These are phyloP conservation scores for Cantharis nigra DNA, from an alignment of 2,888 invertebrate genomes.

Conservation along the genomic window DNA sequence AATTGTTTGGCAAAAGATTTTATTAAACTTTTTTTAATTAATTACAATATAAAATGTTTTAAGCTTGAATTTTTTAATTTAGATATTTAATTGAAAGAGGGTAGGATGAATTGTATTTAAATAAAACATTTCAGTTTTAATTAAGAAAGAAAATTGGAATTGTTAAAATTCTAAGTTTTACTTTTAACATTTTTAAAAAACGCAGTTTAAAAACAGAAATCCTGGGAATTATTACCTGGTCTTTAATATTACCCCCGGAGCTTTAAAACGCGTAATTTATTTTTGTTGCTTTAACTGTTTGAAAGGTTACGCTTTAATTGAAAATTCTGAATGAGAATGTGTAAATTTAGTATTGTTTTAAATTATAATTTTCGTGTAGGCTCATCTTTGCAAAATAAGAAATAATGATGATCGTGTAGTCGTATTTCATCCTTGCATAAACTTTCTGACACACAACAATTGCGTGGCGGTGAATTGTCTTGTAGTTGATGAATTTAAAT, in stretches of 20 bases:
- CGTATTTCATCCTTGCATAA: not conserved
- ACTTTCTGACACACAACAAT: conserved; percentile 12
- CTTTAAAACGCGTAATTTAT: not conserved
- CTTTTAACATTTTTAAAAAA: not conserved
- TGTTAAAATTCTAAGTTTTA: not conserved
- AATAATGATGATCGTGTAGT: not conserved
- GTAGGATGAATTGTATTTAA: not conserved
- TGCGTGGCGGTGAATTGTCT: conserved; percentile 5
- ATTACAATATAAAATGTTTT: not conserved
- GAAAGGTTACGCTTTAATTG: not conserved
- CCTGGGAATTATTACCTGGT: not conserved
- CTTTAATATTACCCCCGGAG: not conserved
- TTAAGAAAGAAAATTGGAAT: not conserved
- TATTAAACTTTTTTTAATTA: not conserved
- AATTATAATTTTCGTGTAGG: not conserved
- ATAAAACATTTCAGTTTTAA: not conserved
- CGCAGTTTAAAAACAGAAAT: not conserved
- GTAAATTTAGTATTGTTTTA: not conserved
- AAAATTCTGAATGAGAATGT: not conserved
- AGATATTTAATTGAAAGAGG: not conserved
- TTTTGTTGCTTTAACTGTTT: not conserved
- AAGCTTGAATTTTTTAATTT: not conserved
- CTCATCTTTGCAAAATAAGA: not conserved
- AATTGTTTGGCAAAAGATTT: not conserved
- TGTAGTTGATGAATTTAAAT: conserved; percentile 13